A percentile compares a stretch with the other conserved stretches of the same genome.
These are phyloP conservation scores for Rhynchonycteris naso DNA, from an alignment of 2,797 vertebrate genomes.

Conservation along the genomic window DNA sequence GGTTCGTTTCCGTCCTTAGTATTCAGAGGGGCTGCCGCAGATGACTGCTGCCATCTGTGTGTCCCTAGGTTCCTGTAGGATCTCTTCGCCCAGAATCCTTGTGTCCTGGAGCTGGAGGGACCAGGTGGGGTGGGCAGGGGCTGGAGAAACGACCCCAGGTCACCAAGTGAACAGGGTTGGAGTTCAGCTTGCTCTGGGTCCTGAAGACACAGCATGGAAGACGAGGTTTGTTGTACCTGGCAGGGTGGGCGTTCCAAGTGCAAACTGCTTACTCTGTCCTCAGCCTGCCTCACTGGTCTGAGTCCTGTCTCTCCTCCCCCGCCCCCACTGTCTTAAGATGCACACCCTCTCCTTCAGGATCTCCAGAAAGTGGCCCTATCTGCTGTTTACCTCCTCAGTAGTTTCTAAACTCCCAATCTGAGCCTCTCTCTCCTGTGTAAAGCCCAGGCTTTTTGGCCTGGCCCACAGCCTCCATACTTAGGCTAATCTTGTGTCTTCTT, in stretches of 20 bases:
- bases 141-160: not conserved
- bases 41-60: not conserved
- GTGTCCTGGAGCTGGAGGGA: not conserved
- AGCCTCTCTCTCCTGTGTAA: not conserved
- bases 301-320: not conserved
- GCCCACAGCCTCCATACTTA: too few relatives aligned
- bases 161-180: not conserved
- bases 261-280: not conserved
- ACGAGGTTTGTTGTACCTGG: not conserved
- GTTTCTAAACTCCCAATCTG: not conserved
- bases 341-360: not conserved
- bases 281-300: not conserved
- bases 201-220: not conserved
- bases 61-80: not conserved
- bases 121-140: too few relatives aligned
- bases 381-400: not conserved
- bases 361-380: not conserved
- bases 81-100: not conserved
- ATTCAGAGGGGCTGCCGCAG: not conserved
- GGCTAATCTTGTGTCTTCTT: too few relatives aligned
- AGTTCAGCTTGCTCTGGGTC: not conserved
- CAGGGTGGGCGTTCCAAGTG: accelerated
- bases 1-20: not conserved
- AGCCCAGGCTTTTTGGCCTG: not conserved
- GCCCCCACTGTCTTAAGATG: not conserved